Evolutionary conservation across 2,797 vertebrate species (phyloP).

Genomic region (Thunnus albacares): DNA sequence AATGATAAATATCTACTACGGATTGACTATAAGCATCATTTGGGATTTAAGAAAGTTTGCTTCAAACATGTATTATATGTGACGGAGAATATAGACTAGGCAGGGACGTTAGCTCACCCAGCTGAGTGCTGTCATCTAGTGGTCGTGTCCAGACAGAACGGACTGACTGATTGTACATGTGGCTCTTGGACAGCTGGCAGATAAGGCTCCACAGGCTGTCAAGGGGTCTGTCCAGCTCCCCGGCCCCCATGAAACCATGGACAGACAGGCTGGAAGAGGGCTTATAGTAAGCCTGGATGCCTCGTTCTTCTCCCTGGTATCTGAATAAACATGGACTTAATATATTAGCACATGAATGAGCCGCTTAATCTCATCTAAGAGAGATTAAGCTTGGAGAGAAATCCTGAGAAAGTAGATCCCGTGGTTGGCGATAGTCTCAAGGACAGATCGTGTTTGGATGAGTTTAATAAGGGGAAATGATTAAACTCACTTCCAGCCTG

Average conservation of each 20-base stretch:
- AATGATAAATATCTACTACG: not conserved
- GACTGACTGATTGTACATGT: slow-evolving; percentile 91
- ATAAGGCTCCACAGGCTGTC: slow-evolving; percentile 91
- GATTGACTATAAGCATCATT: not conserved
- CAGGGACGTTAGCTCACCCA: slow-evolving; percentile 86
- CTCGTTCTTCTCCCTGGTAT: slow-evolving; percentile 91
- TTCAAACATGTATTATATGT: too few relatives aligned
- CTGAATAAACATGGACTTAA: slow-evolving; percentile 74
- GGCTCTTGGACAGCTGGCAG: slow-evolving; percentile 90
- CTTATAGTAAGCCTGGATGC: slow-evolving; percentile 92
- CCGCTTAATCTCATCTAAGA: not conserved
- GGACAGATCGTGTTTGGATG: not conserved
- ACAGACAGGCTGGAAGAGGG: slow-evolving; percentile 89
- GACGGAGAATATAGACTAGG: not conserved
- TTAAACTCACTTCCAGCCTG: slow-evolving; percentile 93
- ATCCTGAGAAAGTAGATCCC: not conserved
- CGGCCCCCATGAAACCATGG: slow-evolving; percentile 93
- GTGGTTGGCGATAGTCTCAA: not conserved
- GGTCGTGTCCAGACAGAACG: slow-evolving; percentile 90
- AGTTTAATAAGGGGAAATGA: slow-evolving; percentile 14
- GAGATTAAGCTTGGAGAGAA: not conserved
- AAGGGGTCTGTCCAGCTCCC: slow-evolving; percentile 89
- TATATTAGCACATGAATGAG: slow-evolving; percentile 3
- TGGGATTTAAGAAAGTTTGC: not conserved
- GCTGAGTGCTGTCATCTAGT: slow-evolving; percentile 92